Percentiles rank a stretch among this genome's conserved stretches.
Evolutionary conservation across 2,888 invertebrate species (phyloP).

Genomic region (Ochlodes sylvanus): DNA sequence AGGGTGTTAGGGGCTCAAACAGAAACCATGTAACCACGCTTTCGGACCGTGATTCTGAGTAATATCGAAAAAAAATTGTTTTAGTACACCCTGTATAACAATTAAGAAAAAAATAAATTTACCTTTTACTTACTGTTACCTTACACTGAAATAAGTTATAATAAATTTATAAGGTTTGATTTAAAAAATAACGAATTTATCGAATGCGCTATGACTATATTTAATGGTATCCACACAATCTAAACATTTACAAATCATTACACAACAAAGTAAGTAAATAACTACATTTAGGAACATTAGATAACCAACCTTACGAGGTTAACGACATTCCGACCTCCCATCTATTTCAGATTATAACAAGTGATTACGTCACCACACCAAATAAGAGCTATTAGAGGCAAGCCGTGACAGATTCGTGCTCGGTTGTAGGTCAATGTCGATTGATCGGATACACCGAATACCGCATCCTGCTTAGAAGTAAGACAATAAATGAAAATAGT

Average conservation of each 20-base stretch:
- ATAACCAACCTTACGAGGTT: conserved; percentile 1
- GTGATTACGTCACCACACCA: conserved; percentile 21
- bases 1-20: no score
- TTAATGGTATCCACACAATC: not conserved
- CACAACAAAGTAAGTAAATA: no score
- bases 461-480: conserved; percentile 12
- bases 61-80: no score
- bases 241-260: not conserved
- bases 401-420: conserved; percentile 16
- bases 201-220: not conserved
- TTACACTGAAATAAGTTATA: no score
- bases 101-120: no score
- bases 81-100: no score
- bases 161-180: no score
- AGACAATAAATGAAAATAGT: no score
- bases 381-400: conserved; percentile 21
- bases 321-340: conserved; percentile 6
- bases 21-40: no score
- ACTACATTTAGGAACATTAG: not conserved
- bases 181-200: no score
- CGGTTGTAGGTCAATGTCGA: conserved; percentile 30
- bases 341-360: conserved; percentile 10
- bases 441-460: not conserved
- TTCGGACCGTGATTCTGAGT: no score
- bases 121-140: no score